Evolutionary conservation across 2,888 invertebrate genomes (phyloP), one percentile per base, ranked within the genome.

Genomic region (Mesorhabditis spiculigera): DNA sequence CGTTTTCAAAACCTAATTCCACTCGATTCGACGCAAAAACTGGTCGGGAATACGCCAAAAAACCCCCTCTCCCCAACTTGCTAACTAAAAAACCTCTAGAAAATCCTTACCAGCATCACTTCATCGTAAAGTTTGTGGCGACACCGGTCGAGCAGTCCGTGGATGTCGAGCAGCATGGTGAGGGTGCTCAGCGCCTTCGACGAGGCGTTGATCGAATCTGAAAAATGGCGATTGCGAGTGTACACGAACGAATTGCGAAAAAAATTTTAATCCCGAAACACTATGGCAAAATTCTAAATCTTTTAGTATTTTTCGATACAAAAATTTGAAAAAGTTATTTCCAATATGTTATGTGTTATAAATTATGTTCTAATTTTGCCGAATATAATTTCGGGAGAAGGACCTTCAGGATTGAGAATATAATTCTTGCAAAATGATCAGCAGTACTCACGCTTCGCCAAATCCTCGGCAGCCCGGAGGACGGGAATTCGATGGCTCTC

Each of bases 101-200:
- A 28, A 28, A 28, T 28, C 28, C 28, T 28, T 28, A 28, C 28
- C 69, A 63, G 16, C 62, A 65, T 62, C 67, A 41, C 67, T 67
- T 28, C 28, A 28, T 28, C 28, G 28, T 28, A 28, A 28, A 28
- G 28, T 16, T 72, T 72, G n/a, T 73, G 70, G n/a, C 74, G 68
- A 70, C 75, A 75, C 28, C 76, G 73, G 28, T 73, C 74, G 69
- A 82, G 78, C 16, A 82, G 73, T n/a, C 70, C 71, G n/a, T 74
- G 68, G 5, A 81, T 66, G 61, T 81, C 80, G 28, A 79, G 70
- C 13, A 82, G 71, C 45, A 70, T 69, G 4, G 75, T 74, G n/a
- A 82, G 71, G 3, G 80, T 78, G 3, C 75, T 66, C 63, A 75
- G 72, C n/a, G 74, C 76, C 5, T 70, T 67, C 4, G 74, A 45